Evolutionary conservation across 2,888 invertebrate genomes (phyloP).

Genomic region (Agrotis ipsilon): DNA sequence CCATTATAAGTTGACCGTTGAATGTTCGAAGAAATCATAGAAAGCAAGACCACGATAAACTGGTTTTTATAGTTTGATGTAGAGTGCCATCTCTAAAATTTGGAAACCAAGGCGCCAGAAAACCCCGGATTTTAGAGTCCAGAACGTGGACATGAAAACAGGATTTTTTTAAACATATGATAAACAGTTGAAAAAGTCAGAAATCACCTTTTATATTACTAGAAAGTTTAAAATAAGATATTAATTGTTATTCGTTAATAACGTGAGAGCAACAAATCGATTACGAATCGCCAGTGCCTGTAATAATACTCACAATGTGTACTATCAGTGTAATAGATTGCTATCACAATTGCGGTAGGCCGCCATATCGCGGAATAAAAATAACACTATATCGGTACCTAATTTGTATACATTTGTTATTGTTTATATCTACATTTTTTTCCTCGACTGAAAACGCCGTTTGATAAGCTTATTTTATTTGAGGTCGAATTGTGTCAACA

Average conservation of each 20-base stretch:
- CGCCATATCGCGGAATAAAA: constrained; percentile 36
- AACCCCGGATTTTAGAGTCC: too few relatives aligned
- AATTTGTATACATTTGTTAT: constrained; percentile 9
- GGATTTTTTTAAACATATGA: too few relatives aligned
- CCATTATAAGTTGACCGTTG: too few relatives aligned
- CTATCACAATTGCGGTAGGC: constrained; percentile 64
- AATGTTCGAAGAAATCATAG: too few relatives aligned
- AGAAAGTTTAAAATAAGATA: constrained; percentile 9
- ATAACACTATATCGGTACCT: constrained; percentile 4
- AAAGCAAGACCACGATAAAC: too few relatives aligned
- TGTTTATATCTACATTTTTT: constrained; percentile 24
- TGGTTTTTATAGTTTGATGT: too few relatives aligned
- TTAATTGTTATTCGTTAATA: constrained; percentile 16
- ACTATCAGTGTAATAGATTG: constrained; percentile 51
- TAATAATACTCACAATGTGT: constrained; percentile 37
- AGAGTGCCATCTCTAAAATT: too few relatives aligned
- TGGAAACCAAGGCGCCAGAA: too few relatives aligned
- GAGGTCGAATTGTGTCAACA: constrained; percentile 29
- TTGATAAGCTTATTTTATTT: constrained; percentile 40
- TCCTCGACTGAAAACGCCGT: constrained; percentile 26
- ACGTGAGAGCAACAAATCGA: constrained; percentile 33
- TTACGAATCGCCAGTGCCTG: constrained; percentile 38
- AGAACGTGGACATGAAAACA: too few relatives aligned
- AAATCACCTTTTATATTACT: too few relatives aligned
- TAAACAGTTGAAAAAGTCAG: too few relatives aligned